phyloP scores from a whole-genome alignment of 2,797 vertebrate species.

The Sardinella longiceps region DNA sequence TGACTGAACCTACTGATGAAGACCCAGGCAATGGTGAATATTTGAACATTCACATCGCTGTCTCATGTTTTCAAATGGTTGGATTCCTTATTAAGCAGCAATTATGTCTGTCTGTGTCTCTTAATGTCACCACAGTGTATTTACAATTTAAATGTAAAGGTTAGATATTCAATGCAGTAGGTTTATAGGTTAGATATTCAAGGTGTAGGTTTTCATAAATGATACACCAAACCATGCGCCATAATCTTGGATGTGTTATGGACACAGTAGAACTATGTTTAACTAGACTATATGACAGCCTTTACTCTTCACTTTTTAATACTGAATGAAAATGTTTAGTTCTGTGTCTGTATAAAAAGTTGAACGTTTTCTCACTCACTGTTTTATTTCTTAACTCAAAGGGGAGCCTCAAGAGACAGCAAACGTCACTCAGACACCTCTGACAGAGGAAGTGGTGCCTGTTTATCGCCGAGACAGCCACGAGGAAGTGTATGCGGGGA shows the following conservation, averaged over 20 bases:
- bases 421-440: constrained; percentile 86
- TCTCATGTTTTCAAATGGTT: neutral
- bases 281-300: too few species aligned
- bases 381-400: constrained; percentile 51
- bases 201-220: neutral
- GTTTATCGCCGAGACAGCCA: constrained; percentile 99
- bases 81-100: neutral
- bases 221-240: too few species aligned
- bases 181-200: too few species aligned
- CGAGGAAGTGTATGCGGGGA: constrained; percentile 97
- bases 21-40: neutral
- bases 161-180: neutral
- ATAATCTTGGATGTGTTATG: too few species aligned
- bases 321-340: neutral
- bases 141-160: neutral
- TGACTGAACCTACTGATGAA: neutral
- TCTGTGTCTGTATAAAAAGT: neutral
- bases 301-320: neutral
- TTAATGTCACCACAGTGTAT: neutral
- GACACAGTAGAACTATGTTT: too few species aligned
- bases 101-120: neutral
- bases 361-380: neutral
- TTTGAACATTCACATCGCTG: neutral
- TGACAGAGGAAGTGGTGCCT: constrained; percentile 96
- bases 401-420: constrained; percentile 85